Percentiles rank a stretch among this genome's conserved stretches.
Evolutionary conservation across 1,140 invertebrate genomes (phyloP).

Genomic region (Thaumatotibia leucotreta): DNA sequence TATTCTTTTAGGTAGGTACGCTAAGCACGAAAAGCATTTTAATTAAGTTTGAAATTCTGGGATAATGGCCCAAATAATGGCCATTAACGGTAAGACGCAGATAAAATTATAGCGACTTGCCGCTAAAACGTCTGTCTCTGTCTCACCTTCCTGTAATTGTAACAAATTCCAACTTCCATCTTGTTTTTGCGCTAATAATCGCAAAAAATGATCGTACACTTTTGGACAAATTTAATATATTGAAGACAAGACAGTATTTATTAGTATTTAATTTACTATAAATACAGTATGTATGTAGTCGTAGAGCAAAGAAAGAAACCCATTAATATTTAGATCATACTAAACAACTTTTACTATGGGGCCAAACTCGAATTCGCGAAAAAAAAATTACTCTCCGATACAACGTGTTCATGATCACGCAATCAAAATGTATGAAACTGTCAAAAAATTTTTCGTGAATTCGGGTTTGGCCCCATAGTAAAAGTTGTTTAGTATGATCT

Average conservation of each 20-base stretch:
- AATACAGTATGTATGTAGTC: no score
- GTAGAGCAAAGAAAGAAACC: no score
- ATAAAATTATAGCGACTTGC: background rate
- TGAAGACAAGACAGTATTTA: background rate
- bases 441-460: no score
- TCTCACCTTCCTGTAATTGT: slow-evolving; percentile 2
- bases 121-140: background rate
- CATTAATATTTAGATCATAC: no score
- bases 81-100: background rate
- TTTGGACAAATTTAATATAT: background rate
- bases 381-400: no score
- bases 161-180: background rate
- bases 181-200: background rate
- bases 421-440: no score
- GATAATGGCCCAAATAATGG: slow-evolving; percentile 8
- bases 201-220: background rate
- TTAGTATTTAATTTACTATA: no score
- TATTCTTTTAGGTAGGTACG: background rate
- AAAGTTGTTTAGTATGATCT: no score
- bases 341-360: no score
- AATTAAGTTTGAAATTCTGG: slow-evolving; percentile 8
- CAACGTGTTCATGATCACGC: no score
- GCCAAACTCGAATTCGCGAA: no score
- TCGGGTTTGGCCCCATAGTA: no score
- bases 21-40: background rate